Base-by-base conservation (phyloP, 1,140 invertebrate species). In the Papilio polytes region DNA sequence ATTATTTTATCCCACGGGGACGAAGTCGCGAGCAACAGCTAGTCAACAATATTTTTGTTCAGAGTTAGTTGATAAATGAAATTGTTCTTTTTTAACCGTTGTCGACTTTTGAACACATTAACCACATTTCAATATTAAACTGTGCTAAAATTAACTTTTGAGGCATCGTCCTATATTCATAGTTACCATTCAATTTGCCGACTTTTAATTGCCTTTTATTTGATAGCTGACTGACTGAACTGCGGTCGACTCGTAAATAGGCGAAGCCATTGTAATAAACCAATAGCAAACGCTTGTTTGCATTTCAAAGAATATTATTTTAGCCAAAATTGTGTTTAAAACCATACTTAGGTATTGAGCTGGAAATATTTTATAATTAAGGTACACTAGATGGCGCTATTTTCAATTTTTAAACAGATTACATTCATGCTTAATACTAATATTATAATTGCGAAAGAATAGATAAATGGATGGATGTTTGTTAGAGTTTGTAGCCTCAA, bases 191-290 rank as follows among this genome's bases (percentile, higher is more conserved):
- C 59, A 63, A 63, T 63, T 63, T 63, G 20, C 3, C 59, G 10
- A 12, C 8, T 63, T 63, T 63, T 63, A 63, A 63, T 63, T 63
- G 59, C 20, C 20, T 63, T 63, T 63, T 63, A 63, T 63, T 63
- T 26, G 22, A 63, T 26, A 63, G 22, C 59, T 26, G 59, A 63
- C 59, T 63, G 20, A 63, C 59, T 22, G 22, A 26, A 26, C 59
- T 63, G 59, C 22, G 59, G 59, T 63, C 12, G 10, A 63, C 9
- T 56, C 20, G 59, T 63, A 22, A 26, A 56, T 9, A 26, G 20
- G 22, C 20, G 22, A 8, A 26, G 59, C 9, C 9, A 22, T 22
- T 22, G 22, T 26, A 63, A 26, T 63, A 26, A 63, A 22, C 8
- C 20, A 63, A 26, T 26, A 26, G 59, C 20, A 63, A 26, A 26